Base-by-base conservation (phyloP, 2,797 vertebrate genomes). In the Malacoctenus gilli region DNA sequence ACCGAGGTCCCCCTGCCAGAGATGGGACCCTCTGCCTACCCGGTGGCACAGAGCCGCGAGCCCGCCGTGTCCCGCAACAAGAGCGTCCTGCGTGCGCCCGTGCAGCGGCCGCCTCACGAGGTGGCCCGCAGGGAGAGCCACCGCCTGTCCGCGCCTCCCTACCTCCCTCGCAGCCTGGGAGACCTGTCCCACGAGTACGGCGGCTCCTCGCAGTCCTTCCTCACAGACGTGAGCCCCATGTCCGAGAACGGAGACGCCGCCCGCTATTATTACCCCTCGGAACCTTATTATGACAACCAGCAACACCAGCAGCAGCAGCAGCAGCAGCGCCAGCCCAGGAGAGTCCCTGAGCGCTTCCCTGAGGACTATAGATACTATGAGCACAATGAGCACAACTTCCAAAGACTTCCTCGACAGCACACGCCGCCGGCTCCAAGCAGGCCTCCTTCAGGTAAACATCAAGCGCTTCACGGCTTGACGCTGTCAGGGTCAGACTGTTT, bases 361-460 rank as follows among this genome's bases (percentile, higher is more conserved):
- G 96, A 98, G 44, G 95, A 97, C 72, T 95, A 92, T 79, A 91
- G 96, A 90, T 98, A 94, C 80, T 97, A 94, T 25, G 96, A 97
- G 1, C 88, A 85, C 84, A 92, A 88, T 3, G 96, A 98, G 70
- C 92, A 94, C 50, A 87, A 86, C 79, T 94, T 96, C 89, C 94
- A 94, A 85, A 94, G 95, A 91, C 67, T 92, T 62, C 83, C 86
- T 8, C 69, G 81, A 32, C 91, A 91, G 30, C 85, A 91, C 68
- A 89, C 90, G 0, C 72, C 95, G 19, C 96, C 95, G 13, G 94
- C 90, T 63, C 95, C 94, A 2, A 93, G 92, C 47, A 93, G 95
- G 70, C 94, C 93, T 23, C 71, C 91, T 13, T 92, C 94, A 91
- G 95, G 97, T 96, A 88, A 91, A 58, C 25, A 2, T 6, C 25